A percentile compares a stretch with the other conserved stretches of the same genome.
These are phyloP conservation scores for Eledone cirrhosa DNA, from an alignment of 2,888 invertebrate species.

Conservation along the genomic window DNA sequence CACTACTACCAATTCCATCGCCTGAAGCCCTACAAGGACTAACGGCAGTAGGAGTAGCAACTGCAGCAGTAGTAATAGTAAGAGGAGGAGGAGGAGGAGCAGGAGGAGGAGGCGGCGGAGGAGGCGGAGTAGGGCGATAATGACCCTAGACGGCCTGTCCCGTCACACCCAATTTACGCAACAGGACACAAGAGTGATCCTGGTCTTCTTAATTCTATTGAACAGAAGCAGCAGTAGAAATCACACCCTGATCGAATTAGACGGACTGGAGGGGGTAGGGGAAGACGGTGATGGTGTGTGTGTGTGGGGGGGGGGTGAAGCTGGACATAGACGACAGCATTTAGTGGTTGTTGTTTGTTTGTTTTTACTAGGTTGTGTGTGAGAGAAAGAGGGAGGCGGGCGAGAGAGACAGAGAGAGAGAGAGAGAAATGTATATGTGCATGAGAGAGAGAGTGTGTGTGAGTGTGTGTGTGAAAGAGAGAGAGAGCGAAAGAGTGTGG, in stretches of 20 bases:
- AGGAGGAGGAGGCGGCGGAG: background rate
- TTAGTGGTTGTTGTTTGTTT: no score
- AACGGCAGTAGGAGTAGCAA: background rate
- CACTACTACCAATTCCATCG: no score
- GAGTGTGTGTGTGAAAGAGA: no score
- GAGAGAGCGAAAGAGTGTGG: no score
- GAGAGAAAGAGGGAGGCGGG: no score
- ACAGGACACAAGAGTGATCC: slow-evolving; percentile 23
- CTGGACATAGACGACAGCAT: background rate
- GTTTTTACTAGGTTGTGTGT: no score
- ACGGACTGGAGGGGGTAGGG: no score
- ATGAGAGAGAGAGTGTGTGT: no score
- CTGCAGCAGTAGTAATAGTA: background rate
- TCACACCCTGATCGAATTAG: slow-evolving; percentile 29
- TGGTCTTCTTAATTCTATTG: slow-evolving; percentile 27
- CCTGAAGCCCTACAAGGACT: no score
- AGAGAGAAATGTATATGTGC: no score
- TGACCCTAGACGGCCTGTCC: background rate
- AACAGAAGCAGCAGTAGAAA: slow-evolving; percentile 16
- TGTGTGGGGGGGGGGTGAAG: background rate
- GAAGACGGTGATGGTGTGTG: no score
- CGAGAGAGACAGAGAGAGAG: no score
- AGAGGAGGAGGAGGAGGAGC: background rate
- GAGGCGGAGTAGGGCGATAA: background rate
- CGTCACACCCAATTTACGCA: slow-evolving; percentile 30